Percentiles rank a stretch among this genome's conserved stretches.
These are phyloP conservation scores for Clamator glandarius DNA, from an alignment of 2,797 vertebrate species.

Conservation along the genomic window DNA sequence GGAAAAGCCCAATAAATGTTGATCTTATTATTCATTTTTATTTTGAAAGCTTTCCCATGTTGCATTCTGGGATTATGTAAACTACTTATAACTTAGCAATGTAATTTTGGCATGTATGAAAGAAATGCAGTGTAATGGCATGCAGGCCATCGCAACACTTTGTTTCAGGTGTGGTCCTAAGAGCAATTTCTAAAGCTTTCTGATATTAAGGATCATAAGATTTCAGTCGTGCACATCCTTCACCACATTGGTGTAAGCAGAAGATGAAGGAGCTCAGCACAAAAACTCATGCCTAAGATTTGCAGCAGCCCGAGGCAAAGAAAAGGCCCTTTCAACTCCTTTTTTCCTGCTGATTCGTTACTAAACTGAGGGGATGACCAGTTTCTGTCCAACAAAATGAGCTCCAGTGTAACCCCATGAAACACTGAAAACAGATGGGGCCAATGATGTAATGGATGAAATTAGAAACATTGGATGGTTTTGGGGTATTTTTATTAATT, in stretches of 20 bases:
- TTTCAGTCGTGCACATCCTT: neutral
- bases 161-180: conserved; percentile 22
- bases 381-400: neutral
- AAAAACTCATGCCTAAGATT: neutral
- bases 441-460: neutral
- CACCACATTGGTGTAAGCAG: neutral
- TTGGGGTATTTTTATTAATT: neutral
- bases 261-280: neutral
- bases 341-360: neutral
- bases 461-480: neutral
- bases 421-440: neutral
- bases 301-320: neutral
- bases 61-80: conserved; percentile 68
- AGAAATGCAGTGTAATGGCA: conserved; percentile 22
- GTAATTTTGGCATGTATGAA: conserved; percentile 11
- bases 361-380: neutral
- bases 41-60: conserved; percentile 61
- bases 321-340: neutral
- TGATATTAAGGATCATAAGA: neutral
- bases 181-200: neutral
- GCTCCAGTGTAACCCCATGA: neutral
- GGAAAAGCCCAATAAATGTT: conserved; percentile 68
- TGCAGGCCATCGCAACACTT: neutral
- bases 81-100: conserved; percentile 58
- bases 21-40: conserved; percentile 69